Conservation (phyloP, 1,140 invertebrate species). For the Coptotermes formosanus region DNA sequence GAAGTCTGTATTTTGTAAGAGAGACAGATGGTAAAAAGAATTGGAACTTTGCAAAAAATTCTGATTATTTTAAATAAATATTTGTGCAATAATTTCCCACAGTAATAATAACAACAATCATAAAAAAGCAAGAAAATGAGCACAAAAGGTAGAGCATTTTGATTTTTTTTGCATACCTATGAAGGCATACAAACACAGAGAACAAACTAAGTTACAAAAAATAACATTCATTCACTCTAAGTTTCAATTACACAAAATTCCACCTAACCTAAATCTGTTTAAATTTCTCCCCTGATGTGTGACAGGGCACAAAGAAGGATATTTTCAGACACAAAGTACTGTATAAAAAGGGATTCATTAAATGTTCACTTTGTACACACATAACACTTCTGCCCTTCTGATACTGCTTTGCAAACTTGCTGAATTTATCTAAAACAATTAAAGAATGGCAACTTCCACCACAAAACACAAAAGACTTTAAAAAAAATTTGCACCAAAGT, state of each 20-base stretch:
- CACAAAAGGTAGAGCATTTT: constrained; percentile 1
- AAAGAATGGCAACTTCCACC: background rate
- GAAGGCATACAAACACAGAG: background rate
- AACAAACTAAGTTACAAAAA: background rate
- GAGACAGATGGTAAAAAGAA: background rate
- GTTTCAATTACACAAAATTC: background rate
- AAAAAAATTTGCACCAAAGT: background rate
- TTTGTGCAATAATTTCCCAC: background rate
- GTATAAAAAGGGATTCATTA: background rate
- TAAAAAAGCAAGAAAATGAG: background rate
- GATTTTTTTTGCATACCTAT: background rate
- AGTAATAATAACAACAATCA: background rate
- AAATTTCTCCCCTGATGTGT: background rate
- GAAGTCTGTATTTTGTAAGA: background rate
- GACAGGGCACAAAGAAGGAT: background rate
- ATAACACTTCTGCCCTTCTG: background rate
- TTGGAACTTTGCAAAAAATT: background rate
- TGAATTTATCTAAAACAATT: background rate
- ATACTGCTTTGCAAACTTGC: background rate
- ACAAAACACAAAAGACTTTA: background rate
- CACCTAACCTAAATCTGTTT: background rate
- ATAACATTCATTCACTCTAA: background rate
- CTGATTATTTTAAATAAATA: background rate
- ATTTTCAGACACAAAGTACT: background rate
- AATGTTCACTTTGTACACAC: background rate